phyloP scores from a whole-genome alignment of 2,113 vertebrate species.

The Xiphias gladius region DNA sequence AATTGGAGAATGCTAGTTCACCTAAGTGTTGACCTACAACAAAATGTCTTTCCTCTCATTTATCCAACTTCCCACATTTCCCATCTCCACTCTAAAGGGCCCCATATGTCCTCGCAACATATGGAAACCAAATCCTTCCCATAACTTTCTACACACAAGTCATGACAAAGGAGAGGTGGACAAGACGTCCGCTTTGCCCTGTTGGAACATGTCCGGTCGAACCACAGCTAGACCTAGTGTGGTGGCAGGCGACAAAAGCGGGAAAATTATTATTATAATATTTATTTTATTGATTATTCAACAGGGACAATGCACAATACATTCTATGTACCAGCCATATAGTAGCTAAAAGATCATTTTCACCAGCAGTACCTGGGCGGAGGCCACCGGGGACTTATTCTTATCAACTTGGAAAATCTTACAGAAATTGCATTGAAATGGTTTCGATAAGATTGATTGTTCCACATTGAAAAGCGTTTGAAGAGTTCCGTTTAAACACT shows the following conservation, averaged over 20 bases:
- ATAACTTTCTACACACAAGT: neutral
- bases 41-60: neutral
- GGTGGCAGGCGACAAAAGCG: neutral
- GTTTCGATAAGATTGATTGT: too few species aligned
- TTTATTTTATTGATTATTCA: too few species aligned
- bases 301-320: too few species aligned
- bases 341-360: too few species aligned
- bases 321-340: too few species aligned
- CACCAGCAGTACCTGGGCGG: too few species aligned
- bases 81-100: neutral
- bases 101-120: conserved; percentile 45
- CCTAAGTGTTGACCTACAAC: neutral
- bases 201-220: conserved; percentile 1
- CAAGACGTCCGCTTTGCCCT: neutral
- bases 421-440: too few species aligned
- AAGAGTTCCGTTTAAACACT: neutral
- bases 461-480: too few species aligned
- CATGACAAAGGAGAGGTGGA: conserved; percentile 31
- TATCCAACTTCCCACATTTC: conserved; percentile 12
- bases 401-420: too few species aligned
- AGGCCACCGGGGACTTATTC: too few species aligned
- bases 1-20: neutral
- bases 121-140: conserved; percentile 15
- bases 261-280: too few species aligned
- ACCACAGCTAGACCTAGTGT: neutral